Evolutionary conservation across 2,888 invertebrate species (phyloP), one percentile per base, ranked within the genome.

Genomic region (Polyommatus iphigenia): DNA sequence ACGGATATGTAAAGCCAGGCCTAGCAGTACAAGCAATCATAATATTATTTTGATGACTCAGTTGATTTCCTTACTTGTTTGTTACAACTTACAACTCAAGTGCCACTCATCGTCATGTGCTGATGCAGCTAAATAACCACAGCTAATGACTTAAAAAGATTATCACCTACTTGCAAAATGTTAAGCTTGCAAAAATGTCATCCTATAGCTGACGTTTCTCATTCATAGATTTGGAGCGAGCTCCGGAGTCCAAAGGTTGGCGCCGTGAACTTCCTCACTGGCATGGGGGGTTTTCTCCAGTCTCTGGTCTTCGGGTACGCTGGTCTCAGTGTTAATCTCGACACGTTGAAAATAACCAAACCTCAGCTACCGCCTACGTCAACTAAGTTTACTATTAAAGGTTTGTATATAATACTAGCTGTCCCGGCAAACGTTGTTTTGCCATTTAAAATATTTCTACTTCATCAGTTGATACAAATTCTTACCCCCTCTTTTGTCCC

Each of bases 281-380:
- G 95, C 7, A 95, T 95, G 91, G 95, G 95, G 0, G 95, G 95
- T 4, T 95, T 95, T 81, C 87, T 96, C 7, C 95, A 96, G 80
- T 87, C 95, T 0, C 85, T 95, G 0, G 87, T 95, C 41, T 95
- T 95, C 79, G 95, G 95, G 0, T 95, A 95, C 83, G 95, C 92
- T 0, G 95, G 95, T 0, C 79, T 95, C 41, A 88, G 94, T 79
- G 92, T 95, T 79, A 90, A 92, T 46, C 85, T 95, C 13, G 92
- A 94, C 81, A 83, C 88, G n/a, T 82, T 95, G 76, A 90, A 90
- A 81, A 89, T 95, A 41, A 85, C 83, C 36, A 88, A 85, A 41
- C 93, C 95, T 0, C 87, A 86, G 71, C 80, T 94, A 6, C 92
- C 94, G 2, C 93, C 94, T 0, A 85, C 89, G 29, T 85, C 92